Evolutionary conservation across 2,888 invertebrate species (phyloP).

Genomic region (Brachylomia viminalis): DNA sequence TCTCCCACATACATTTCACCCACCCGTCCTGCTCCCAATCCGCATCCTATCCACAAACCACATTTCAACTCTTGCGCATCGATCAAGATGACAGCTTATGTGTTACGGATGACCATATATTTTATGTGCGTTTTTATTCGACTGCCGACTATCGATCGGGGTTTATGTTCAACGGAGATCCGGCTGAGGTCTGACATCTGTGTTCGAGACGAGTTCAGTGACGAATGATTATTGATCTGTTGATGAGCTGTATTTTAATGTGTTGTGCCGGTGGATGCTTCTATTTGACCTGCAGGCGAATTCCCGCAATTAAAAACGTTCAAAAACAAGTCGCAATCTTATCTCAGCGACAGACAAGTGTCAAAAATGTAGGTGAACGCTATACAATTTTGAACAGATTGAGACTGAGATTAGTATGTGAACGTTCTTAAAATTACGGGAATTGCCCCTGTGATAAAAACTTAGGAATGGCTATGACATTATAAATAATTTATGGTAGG

Average conservation of each 20-base stretch:
- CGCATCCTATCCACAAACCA: conserved; percentile 44
- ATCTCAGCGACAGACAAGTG: too few relatives aligned
- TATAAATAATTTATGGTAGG: not conserved
- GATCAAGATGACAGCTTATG: conserved; percentile 43
- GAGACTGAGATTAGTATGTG: too few relatives aligned
- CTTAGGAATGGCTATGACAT: not conserved
- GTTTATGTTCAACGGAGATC: conserved; percentile 42
- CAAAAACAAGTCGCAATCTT: too few relatives aligned
- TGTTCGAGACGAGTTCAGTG: conserved; percentile 14
- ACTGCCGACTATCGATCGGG: conserved; percentile 21
- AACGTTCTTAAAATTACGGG: too few relatives aligned
- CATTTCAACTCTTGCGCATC: conserved; percentile 5
- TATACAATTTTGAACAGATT: too few relatives aligned
- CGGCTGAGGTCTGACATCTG: conserved; percentile 26
- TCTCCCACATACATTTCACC: not conserved
- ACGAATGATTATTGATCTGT: conserved; percentile 30
- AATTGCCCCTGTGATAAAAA: too few relatives aligned
- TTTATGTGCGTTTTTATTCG: conserved; percentile 57
- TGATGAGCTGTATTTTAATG: conserved; percentile 18
- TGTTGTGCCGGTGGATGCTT: not conserved
- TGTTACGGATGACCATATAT: conserved; percentile 60
- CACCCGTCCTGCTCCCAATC: conserved; percentile 5
- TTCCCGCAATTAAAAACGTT: too few relatives aligned
- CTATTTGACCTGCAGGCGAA: not conserved
- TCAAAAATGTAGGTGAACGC: too few relatives aligned